Base-by-base conservation (phyloP, 2,888 invertebrate genomes). In the Pomacea canaliculata region DNA sequence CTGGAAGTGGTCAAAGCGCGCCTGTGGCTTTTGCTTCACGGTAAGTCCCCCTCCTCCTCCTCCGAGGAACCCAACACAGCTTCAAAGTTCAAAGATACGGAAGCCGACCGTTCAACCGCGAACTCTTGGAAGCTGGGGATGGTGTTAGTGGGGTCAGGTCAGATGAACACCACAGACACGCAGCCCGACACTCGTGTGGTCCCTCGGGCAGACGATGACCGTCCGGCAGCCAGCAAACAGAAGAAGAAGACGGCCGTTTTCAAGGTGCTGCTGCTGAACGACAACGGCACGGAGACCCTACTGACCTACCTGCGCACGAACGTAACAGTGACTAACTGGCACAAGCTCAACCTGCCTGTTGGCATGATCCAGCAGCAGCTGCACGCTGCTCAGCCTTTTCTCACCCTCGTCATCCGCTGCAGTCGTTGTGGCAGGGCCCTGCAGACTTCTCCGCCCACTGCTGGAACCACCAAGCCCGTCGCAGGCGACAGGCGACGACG, bases 251-350 rank as follows among this genome's bases (percentile, higher is more conserved):
- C 49, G 7, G 62, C 76, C 12, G 73, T 76, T 19, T 59, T 79
- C 9, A 77, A 74, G 37, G 71, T 79, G 10, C 70, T 76, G 27
- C 68, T 75, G 48, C 19, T 77, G 27, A 56, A 51, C 10, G 76
- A 70, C 59, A 68, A 77, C 46, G 70, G 78, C 18, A 66, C 62
- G 23, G 63, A 76, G 19, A 67, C 66, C 7, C 65, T 73, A 19
- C 72, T 79, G 62, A 79, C 79, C 19, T 75, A 79, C 60, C 70
- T 77, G 10, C 66, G 79, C n/a, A 77, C 77, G 46, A 77, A 65
- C 37, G 79, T 79, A 62, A 75, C 72, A 60, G 72, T 73, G 46
- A 79, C 76, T 18, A 69, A 76, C 60, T 79, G 79, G 79, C 79
- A 77, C 71, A 79, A 79, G 65, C 65, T 79, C 27, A 70, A 76